Evolutionary conservation across 2,888 invertebrate species (phyloP).

Genomic region (Dolomedes plantarius): DNA sequence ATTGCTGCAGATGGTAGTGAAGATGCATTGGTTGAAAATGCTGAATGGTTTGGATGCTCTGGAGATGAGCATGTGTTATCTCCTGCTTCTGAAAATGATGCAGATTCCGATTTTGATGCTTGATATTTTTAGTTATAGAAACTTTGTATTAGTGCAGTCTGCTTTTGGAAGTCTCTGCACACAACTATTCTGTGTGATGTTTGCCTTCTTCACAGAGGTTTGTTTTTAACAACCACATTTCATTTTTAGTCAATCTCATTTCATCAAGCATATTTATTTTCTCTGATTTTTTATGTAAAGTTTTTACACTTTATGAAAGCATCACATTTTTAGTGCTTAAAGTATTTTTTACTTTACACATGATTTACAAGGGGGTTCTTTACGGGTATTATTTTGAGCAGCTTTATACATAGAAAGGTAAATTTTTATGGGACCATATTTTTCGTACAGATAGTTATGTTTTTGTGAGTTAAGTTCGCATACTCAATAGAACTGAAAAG

Average conservation of each 20-base stretch:
- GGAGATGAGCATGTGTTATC: conserved; percentile 62
- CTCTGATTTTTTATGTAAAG: conserved; percentile 27
- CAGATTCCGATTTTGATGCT: conserved; percentile 53
- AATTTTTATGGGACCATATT: conserved; percentile 41
- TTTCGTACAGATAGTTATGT: conserved; percentile 12
- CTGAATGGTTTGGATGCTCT: conserved; percentile 63
- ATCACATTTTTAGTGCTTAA: conserved; percentile 25
- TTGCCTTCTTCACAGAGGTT: conserved; percentile 1
- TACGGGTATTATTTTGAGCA: conserved; percentile 66
- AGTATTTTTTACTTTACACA: conserved; percentile 38
- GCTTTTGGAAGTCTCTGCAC: neutral
- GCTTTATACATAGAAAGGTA: conserved; percentile 34
- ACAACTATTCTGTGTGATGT: neutral
- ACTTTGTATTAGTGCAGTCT: conserved; percentile 22
- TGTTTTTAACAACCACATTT: conserved; percentile 28
- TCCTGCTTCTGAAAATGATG: conserved; percentile 50
- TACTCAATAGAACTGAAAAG: conserved; percentile 3
- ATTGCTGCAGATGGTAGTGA: conserved; percentile 59
- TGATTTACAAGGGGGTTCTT: conserved; percentile 37
- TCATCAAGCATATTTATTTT: conserved; percentile 66
- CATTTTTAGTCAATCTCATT: conserved; percentile 61
- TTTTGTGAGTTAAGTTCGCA: neutral
- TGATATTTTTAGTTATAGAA: conserved; percentile 28
- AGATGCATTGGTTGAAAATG: conserved; percentile 50
- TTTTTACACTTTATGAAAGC: neutral